Evolutionary conservation across 1,140 invertebrate species (phyloP).

Genomic region (Parasteatoda tepidariorum): DNA sequence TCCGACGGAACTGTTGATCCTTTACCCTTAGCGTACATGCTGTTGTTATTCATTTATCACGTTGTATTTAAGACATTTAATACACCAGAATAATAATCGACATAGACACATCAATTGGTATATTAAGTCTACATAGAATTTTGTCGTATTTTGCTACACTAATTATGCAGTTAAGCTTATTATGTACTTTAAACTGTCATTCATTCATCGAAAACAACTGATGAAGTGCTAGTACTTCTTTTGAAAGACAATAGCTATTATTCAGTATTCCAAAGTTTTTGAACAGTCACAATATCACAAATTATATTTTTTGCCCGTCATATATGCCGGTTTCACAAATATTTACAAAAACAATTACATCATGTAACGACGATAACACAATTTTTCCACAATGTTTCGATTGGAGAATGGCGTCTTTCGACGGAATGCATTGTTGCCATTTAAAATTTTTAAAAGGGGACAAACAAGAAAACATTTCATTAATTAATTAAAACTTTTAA

Average conservation of each 20-base stretch:
- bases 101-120: constrained; percentile 51
- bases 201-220: constrained; percentile 48
- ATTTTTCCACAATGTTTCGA: constrained; percentile 53
- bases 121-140: constrained; percentile 27
- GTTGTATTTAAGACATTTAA: constrained; percentile 35
- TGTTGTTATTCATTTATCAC: constrained; percentile 32
- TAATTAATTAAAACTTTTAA: no score
- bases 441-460: no score
- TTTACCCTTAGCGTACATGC: constrained; percentile 90
- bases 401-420: constrained; percentile 60
- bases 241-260: not conserved
- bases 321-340: constrained; percentile 27
- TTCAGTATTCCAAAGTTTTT: no score
- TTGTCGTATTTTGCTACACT: constrained; percentile 22
- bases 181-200: constrained; percentile 42
- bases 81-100: constrained; percentile 33
- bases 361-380: constrained; percentile 45
- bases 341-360: constrained; percentile 51
- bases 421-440: constrained; percentile 41
- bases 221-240: constrained; percentile 4
- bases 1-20: constrained; percentile 91
- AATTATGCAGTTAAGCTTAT: not conserved
- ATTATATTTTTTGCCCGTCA: not conserved
- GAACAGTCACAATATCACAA: not conserved
- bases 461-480: no score